phyloP scores from a whole-genome alignment of 2,797 vertebrate species.

The Cirrhinus molitorella region DNA sequence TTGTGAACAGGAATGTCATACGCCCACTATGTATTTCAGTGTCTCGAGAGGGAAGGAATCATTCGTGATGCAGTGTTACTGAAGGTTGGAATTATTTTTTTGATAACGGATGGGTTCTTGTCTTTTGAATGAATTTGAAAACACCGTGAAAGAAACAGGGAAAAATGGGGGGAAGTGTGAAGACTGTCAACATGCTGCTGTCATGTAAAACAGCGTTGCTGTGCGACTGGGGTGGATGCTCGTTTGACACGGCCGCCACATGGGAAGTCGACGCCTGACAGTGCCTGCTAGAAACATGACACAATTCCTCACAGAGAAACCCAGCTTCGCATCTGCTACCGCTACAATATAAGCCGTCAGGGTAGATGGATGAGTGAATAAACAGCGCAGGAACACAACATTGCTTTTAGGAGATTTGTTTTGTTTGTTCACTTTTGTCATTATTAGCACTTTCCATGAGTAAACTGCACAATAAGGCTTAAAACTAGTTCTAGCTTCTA shows the following conservation, averaged over 20 bases:
- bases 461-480: background rate
- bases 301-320: constrained; percentile 40
- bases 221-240: constrained; percentile 32
- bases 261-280: constrained; percentile 42
- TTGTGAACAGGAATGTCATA: constrained; percentile 23
- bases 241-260: constrained; percentile 43
- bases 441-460: background rate
- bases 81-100: constrained; percentile 46
- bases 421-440: background rate
- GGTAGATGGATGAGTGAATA: constrained; percentile 34
- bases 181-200: constrained; percentile 52
- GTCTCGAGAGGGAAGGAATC: constrained; percentile 2
- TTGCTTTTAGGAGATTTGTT: background rate
- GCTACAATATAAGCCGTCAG: constrained; percentile 49
- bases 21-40: constrained; percentile 2
- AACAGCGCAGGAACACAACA: constrained; percentile 20
- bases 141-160: constrained; percentile 14
- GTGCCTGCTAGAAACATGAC: constrained; percentile 48
- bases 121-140: constrained; percentile 35
- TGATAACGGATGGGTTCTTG: constrained; percentile 41
- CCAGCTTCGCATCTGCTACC: constrained; percentile 10
- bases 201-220: constrained; percentile 56
- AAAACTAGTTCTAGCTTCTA: background rate
- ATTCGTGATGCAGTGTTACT: constrained; percentile 25
- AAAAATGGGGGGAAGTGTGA: constrained; percentile 29